Evolutionary conservation across 2,797 vertebrate species (phyloP).

Genomic region (Emydoidea blandingii): DNA sequence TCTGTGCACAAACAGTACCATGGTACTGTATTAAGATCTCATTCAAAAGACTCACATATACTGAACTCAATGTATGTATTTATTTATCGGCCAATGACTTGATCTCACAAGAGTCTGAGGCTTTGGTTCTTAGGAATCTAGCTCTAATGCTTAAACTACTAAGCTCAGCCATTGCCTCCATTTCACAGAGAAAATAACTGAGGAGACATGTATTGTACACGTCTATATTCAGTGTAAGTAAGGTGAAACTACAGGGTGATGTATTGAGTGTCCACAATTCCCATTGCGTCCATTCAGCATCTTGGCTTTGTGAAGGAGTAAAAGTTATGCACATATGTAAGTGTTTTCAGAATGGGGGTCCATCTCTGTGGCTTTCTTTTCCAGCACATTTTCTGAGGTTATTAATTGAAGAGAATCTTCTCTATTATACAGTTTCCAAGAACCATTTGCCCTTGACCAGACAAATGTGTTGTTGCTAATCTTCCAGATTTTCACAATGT

Average conservation of each 20-base stretch:
- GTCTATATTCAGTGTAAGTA: background rate
- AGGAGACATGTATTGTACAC: background rate
- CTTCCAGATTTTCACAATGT: constrained; percentile 33
- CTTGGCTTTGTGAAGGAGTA: background rate
- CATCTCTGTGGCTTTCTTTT: background rate
- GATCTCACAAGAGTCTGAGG: background rate
- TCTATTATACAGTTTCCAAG: constrained; percentile 3
- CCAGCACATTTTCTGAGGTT: background rate
- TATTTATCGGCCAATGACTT: background rate
- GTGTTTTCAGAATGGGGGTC: background rate
- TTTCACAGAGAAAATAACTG: background rate
- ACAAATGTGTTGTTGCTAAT: background rate
- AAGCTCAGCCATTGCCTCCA: background rate
- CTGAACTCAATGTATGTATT: background rate
- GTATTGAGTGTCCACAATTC: background rate
- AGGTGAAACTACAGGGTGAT: background rate
- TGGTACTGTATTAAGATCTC: background rate
- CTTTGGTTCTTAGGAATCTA: background rate
- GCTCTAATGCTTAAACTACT: background rate
- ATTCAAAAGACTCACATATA: background rate
- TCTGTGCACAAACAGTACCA: background rate
- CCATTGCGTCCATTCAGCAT: rapidly evolving
- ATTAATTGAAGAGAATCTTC: background rate
- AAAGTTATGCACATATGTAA: background rate
- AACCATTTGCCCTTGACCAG: constrained; percentile 57